These are phyloP conservation scores for Perizoma flavofasciatum DNA, from an alignment of 2,888 invertebrate species.

Conservation along the genomic window DNA sequence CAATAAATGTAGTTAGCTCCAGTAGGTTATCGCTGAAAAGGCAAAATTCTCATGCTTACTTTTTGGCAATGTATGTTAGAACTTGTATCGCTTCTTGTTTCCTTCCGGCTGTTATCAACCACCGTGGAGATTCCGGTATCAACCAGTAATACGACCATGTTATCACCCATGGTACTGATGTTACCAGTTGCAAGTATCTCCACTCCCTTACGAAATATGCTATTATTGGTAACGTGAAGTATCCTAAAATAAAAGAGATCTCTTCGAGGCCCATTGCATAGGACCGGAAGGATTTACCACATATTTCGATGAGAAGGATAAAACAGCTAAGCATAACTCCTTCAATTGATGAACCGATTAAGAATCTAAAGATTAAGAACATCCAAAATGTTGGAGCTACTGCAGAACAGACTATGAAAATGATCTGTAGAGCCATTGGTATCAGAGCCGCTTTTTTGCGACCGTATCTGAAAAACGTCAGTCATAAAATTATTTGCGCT, in stretches of 20 bases:
- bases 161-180: slow-evolving; percentile 78
- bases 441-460: slow-evolving; percentile 85
- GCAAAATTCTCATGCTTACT: slow-evolving; percentile 41
- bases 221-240: slow-evolving; percentile 81
- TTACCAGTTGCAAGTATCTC: slow-evolving; percentile 83
- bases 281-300: slow-evolving; percentile 81
- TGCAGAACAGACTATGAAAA: slow-evolving; percentile 82
- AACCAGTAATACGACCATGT: slow-evolving; percentile 86
- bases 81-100: slow-evolving; percentile 85
- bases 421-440: slow-evolving; percentile 80
- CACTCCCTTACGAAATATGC: slow-evolving; percentile 85
- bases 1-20: too few species aligned
- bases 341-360: slow-evolving; percentile 85
- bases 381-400: slow-evolving; percentile 83
- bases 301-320: slow-evolving; percentile 85
- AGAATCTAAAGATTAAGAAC: slow-evolving; percentile 83
- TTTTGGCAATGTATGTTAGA: slow-evolving; percentile 86
- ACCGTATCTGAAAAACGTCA: slow-evolving; percentile 82
- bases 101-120: slow-evolving; percentile 88
- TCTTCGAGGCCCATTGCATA: slow-evolving; percentile 83
- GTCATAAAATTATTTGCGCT: neutral
- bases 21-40: too few species aligned
- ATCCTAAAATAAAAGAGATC: slow-evolving; percentile 80
- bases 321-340: slow-evolving; percentile 88
- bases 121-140: slow-evolving; percentile 91